These are phyloP conservation scores for Odontocerum albicorne DNA, from an alignment of 2,888 invertebrate genomes.

Conservation along the genomic window DNA sequence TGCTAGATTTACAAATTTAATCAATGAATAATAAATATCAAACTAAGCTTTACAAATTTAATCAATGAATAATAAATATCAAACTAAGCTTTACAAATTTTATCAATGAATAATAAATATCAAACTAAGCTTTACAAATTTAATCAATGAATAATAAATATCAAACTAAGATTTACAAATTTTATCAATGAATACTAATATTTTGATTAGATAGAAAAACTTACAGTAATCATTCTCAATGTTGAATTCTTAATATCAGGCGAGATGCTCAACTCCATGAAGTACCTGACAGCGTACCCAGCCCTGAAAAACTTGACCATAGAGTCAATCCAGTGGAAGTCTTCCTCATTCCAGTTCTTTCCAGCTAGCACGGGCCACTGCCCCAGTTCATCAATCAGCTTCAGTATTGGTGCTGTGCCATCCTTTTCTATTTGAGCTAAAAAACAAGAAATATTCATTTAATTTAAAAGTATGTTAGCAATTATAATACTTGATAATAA, in stretches of 20 bases:
- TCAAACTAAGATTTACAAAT: no score
- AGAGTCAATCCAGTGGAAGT: slow-evolving; percentile 37
- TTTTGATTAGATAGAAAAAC: no score
- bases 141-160: no score
- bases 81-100: no score
- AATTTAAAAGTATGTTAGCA: neutral
- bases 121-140: no score
- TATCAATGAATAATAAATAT: no score
- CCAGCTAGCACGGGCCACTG: slow-evolving; percentile 56
- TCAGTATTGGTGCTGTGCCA: slow-evolving; percentile 45
- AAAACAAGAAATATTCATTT: neutral
- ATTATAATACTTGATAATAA: no score
- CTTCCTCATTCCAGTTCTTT: slow-evolving; percentile 43
- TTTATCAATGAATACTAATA: no score
- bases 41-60: no score
- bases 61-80: no score
- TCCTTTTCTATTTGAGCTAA: slow-evolving; percentile 44
- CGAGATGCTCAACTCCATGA: slow-evolving; percentile 32
- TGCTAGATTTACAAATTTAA: no score
- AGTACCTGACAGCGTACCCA: slow-evolving; percentile 33
- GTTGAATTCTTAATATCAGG: slow-evolving; percentile 36
- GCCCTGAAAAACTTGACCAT: slow-evolving; percentile 29
- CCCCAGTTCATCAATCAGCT: slow-evolving; percentile 46
- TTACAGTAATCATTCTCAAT: slow-evolving; percentile 34
- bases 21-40: no score